Evolutionary conservation across 2,113 vertebrate genomes (phyloP), one percentile per base, ranked within the genome.

Genomic region (Anoura caudifer): DNA sequence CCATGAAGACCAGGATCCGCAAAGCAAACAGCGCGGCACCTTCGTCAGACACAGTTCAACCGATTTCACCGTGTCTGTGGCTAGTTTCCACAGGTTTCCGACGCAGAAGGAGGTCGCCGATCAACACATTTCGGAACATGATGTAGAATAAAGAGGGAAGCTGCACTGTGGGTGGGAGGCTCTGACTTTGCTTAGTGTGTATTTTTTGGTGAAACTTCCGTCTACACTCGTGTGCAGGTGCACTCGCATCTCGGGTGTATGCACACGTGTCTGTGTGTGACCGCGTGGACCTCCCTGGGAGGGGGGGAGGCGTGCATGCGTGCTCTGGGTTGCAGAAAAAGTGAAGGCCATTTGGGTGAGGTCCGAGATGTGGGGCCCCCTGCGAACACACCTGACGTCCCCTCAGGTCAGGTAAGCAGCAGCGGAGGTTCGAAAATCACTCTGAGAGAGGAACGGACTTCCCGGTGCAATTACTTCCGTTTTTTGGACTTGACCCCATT

Each of bases 41-140:
- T 72, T 93, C 88, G 52, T n/a, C 86, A 70, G 45, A 80, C 43
- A 81, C 61, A 76, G 56, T 63, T 91, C 56, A 92, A 76, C 63
- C 59, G 87, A 85, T 82, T 15, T 91, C 89, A 45, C 63, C 59
- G 3, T 43, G 20, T 87, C 38, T 24, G 80, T 92, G 70, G 43
- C 63, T 87, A 20, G 36, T 76, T 50, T 81, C 84, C 91, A 77
- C 56, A 91, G 70, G 36, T 77, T 82, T 87, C 72, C 61, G 47
- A 95, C 2, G 11, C 59, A 61, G 59, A 31, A 31, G 26, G 0
- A 59, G 56, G 56, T 26, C 56, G 10, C 11, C 3, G 4, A 26
- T 56, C 33, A 76, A 33, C 10, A 4, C 43, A 20, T 76, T 69
- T 67, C 45, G 79, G 73, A 79, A 83, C 33, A 79, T n/a, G 20